These are phyloP conservation scores for Heterochromis multidens DNA, from an alignment of 2,113 vertebrate genomes.

Conservation along the genomic window DNA sequence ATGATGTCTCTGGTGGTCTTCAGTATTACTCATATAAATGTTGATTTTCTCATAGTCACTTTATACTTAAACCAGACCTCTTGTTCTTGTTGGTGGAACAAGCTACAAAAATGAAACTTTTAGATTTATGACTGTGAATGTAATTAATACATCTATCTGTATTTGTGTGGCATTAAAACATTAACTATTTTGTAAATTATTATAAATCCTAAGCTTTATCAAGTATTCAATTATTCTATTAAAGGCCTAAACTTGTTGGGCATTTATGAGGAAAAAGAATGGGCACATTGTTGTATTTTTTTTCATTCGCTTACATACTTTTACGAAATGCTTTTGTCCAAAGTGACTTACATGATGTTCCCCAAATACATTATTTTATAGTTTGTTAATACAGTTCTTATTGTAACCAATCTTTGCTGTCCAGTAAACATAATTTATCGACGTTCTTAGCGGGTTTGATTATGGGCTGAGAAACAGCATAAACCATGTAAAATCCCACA, in stretches of 20 bases:
- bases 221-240: slow-evolving; percentile 65
- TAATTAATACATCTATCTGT: slow-evolving; percentile 51
- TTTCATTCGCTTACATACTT: background rate
- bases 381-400: background rate
- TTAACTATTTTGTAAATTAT: slow-evolving; percentile 64
- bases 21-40: slow-evolving; percentile 31
- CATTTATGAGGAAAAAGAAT: slow-evolving; percentile 32
- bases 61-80: slow-evolving; percentile 39
- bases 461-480: background rate
- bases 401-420: background rate
- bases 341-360: background rate
- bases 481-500: background rate
- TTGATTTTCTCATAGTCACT: slow-evolving; percentile 37
- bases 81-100: slow-evolving; percentile 22
- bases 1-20: slow-evolving; percentile 1
- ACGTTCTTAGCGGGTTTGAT: background rate
- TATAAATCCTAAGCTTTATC: slow-evolving; percentile 53
- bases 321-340: background rate
- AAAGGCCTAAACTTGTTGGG: slow-evolving; percentile 46
- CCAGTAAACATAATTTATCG: background rate
- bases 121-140: slow-evolving; percentile 70
- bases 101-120: slow-evolving; percentile 2
- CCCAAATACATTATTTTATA: background rate
- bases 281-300: background rate
- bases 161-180: slow-evolving; percentile 34